Base-by-base conservation (phyloP, 2,797 vertebrate species). In the Crocodylus rhombifer region DNA sequence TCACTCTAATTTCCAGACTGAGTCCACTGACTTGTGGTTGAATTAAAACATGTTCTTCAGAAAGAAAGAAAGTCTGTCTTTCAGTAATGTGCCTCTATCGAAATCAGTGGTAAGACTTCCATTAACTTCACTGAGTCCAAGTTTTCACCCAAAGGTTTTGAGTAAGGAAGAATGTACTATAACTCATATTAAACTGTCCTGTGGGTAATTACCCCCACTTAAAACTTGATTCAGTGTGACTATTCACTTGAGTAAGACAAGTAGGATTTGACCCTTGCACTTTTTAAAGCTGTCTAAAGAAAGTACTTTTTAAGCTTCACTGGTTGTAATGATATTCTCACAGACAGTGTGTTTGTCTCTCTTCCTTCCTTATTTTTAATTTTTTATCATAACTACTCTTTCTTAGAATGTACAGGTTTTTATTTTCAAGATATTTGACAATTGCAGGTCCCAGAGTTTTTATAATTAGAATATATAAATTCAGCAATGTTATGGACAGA, bases 351-450 rank as follows among this genome's bases (percentile, higher is more conserved):
- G 77, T 76, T 84, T 91, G 87, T 4, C 1, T 67, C 21, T 87
- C 58, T 83, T 94, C n/a, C 86, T 90, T 51, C 7, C 42, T 86
- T 20, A 21, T 10, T 84, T 81, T 81, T 89, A 21, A 60, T 91
- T 91, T 71, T 8, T 86, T 93, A 76, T 92, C 77, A 14, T 6
- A 17, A 30, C 63, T 76, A 64, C 56, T 1, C 74, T 90, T 92
- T 84, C 18, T n/a, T 89, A 3, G 4, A 79, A 82, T 92, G 57
- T 85, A 75, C 67, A 74, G 36, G 10, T 7, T 94, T 92, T 92
- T 82, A 69, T 93, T 95, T 94, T 93, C 69, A 91, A 79, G 60
- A 85, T 85, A 67, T 85, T 92, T 92, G 92, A 96, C 80, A 86
- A 89, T 82, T 81, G 73, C 33, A 87, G 90, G 89, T 79, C 51